Evolutionary conservation across 2,113 vertebrate species (phyloP).

Genomic region (Okapia johnstoni): DNA sequence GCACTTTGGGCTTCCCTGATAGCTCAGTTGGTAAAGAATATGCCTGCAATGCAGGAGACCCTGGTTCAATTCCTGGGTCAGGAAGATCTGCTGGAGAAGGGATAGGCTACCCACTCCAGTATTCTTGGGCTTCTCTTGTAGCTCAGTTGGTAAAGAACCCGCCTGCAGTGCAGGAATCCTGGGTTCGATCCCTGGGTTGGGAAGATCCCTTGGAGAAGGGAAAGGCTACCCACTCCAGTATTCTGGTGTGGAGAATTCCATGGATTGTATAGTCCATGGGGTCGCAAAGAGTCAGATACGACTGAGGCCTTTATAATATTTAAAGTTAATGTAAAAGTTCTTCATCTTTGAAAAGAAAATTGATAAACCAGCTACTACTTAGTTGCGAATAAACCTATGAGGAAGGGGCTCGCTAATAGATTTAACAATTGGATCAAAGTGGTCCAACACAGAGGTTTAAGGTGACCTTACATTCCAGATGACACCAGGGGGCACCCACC

Average conservation of each 20-base stretch:
- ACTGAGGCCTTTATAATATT: neutral
- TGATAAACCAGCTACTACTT: neutral
- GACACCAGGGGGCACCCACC: neutral
- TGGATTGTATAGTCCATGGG: neutral
- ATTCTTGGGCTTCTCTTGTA: neutral
- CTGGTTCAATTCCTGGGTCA: fast-evolving
- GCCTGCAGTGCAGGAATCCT: neutral
- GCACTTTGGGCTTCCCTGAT: neutral
- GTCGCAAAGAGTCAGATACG: neutral
- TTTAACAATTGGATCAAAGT: neutral
- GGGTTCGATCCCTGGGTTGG: neutral
- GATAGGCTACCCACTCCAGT: neutral
- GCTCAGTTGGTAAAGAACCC: neutral
- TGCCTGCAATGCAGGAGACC: neutral
- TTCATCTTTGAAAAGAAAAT: neutral
- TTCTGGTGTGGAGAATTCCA: neutral
- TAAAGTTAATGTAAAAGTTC: conserved; percentile 5
- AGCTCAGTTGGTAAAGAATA: neutral
- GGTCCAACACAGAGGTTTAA: no score
- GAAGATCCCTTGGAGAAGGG: neutral
- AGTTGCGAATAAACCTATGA: neutral
- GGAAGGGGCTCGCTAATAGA: neutral
- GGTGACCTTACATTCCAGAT: neutral
- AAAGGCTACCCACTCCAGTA: neutral
- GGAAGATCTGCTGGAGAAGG: neutral